A percentile compares a stretch with the other conserved stretches of the same genome.
Evolutionary conservation across 2,113 vertebrate genomes (phyloP).

Genomic region (Erythrocercus mccallii): DNA sequence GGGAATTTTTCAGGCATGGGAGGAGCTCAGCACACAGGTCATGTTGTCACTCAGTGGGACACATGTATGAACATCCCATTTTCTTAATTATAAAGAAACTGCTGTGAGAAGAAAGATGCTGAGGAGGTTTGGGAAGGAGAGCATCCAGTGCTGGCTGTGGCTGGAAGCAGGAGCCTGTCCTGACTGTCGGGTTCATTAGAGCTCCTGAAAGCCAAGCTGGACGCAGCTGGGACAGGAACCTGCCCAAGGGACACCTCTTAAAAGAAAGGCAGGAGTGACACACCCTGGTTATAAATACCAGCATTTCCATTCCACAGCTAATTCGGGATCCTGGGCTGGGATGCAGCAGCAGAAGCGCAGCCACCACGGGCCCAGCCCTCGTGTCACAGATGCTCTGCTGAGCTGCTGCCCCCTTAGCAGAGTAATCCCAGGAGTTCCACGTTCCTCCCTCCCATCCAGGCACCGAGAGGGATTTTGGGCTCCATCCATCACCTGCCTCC

Average conservation of each 20-base stretch:
- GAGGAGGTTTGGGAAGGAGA: not conserved
- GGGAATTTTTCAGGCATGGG: not conserved
- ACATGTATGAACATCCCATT: rapidly evolving
- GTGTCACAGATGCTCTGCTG: not conserved
- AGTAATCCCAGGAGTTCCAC: not conserved
- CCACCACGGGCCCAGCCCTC: rapidly evolving
- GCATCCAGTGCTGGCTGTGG: rapidly evolving
- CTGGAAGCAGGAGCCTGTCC: not conserved
- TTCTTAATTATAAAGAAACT: rapidly evolving
- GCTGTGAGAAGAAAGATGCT: not conserved
- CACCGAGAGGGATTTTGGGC: rapidly evolving
- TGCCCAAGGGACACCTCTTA: slow-evolving; percentile 15
- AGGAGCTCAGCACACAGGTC: not conserved
- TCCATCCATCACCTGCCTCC: not conserved
- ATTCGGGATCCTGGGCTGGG: not conserved
- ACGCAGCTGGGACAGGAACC: not conserved
- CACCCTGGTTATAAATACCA: slow-evolving; percentile 4
- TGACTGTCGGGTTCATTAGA: rapidly evolving
- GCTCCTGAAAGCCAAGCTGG: not conserved
- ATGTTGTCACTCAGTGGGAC: not conserved
- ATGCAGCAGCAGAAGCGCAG: not conserved
- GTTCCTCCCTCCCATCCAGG: not conserved
- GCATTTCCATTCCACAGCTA: not conserved
- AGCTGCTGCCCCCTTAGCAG: not conserved
- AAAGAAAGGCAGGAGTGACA: not conserved